phyloP scores from a whole-genome alignment of 2,113 vertebrate genomes.

The Microcebus tavaratra region DNA sequence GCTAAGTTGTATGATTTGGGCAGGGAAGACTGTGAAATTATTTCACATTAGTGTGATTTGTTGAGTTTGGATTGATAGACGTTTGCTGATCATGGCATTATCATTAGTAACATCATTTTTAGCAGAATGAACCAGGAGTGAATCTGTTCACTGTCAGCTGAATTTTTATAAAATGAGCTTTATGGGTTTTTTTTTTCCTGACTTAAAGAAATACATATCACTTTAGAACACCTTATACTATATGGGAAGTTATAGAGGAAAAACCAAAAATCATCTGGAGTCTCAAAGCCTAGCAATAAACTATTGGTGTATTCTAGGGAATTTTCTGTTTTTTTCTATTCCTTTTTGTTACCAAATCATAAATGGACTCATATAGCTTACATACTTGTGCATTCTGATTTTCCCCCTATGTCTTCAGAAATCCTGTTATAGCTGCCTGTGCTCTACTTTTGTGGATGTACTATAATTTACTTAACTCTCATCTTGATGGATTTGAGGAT shows the following conservation, averaged over 20 bases:
- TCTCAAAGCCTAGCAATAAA: slow-evolving; percentile 25
- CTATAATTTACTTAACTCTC: slow-evolving; percentile 36
- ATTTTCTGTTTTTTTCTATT: background rate
- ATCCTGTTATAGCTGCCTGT: background rate
- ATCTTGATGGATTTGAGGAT: slow-evolving; percentile 44
- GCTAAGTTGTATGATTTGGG: background rate
- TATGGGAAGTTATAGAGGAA: background rate
- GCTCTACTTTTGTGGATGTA: background rate
- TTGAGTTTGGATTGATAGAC: background rate
- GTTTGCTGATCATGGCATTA: background rate
- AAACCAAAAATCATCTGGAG: background rate
- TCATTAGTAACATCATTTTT: background rate
- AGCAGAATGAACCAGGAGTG: background rate
- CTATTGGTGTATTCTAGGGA: background rate
- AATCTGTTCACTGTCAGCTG: background rate
- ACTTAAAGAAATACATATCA: background rate
- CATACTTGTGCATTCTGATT: background rate
- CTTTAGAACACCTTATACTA: background rate
- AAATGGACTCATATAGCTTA: background rate
- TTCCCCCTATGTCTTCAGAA: background rate
- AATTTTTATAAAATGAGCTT: slow-evolving; percentile 36
- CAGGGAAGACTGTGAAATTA: background rate
- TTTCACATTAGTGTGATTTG: background rate
- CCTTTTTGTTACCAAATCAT: background rate
- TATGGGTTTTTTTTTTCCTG: background rate